Evolutionary conservation across 2,888 invertebrate species (phyloP).

Genomic region (Caenorhabditis sp.): DNA sequence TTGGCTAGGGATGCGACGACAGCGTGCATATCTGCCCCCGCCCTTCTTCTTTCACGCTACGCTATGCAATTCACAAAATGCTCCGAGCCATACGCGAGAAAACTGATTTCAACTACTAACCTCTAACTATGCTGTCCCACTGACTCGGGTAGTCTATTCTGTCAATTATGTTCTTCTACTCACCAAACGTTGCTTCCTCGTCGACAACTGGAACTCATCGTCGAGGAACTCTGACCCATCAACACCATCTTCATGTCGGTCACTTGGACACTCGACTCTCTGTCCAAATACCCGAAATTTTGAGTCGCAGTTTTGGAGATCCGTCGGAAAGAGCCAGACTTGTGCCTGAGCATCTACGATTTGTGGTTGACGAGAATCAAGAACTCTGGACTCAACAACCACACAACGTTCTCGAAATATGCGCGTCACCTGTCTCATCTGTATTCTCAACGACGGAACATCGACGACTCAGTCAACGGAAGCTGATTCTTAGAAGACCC

Average conservation of each 20-base stretch:
- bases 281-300: slow-evolving; percentile 69
- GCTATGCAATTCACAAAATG: slow-evolving; percentile 62
- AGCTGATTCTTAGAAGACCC: slow-evolving; percentile 75
- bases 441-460: slow-evolving; percentile 74
- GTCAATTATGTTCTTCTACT: slow-evolving; percentile 78
- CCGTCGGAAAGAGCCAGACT: slow-evolving; percentile 26
- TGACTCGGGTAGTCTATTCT: slow-evolving; percentile 1
- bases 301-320: slow-evolving; percentile 48
- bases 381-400: slow-evolving; percentile 38
- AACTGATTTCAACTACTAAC: slow-evolving; percentile 55
- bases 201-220: slow-evolving; percentile 38
- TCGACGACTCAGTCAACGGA: slow-evolving; percentile 52
- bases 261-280: slow-evolving; percentile 67
- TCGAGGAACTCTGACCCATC: slow-evolving; percentile 55
- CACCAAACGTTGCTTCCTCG: slow-evolving; percentile 72
- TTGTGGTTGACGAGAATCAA: slow-evolving; percentile 41
- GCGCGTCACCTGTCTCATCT: slow-evolving; percentile 75
- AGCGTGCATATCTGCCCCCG: slow-evolving; percentile 55
- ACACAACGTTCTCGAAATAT: slow-evolving; percentile 41
- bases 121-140: slow-evolving; percentile 48
- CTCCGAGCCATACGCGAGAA: slow-evolving; percentile 51
- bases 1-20: slow-evolving; percentile 53
- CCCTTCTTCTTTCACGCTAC: slow-evolving; percentile 58
- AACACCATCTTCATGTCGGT: slow-evolving; percentile 64
- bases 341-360: slow-evolving; percentile 47